Conservation (phyloP, 2,113 vertebrate genomes). For the Microtus montanus region DNA sequence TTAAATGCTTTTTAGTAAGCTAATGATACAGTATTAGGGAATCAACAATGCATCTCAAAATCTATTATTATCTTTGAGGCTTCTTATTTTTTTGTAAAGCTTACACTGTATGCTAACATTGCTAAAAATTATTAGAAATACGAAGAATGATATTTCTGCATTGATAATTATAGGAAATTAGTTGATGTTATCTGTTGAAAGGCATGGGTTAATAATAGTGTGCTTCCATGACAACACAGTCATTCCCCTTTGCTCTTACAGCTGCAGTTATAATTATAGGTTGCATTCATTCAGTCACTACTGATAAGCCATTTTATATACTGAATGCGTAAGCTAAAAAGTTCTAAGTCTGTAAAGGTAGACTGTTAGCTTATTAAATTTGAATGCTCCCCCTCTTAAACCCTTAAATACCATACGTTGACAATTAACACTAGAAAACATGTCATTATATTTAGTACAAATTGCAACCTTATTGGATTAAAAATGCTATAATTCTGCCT, state of each 20-base stretch:
- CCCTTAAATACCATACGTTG: constrained; percentile 13
- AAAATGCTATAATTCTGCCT: background rate
- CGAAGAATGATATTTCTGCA: background rate
- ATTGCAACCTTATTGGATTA: background rate
- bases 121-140: constrained; percentile 20
- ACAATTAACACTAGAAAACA: constrained; percentile 32
- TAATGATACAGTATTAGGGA: background rate
- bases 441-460: background rate
- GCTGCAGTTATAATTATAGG: constrained; percentile 42
- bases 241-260: background rate
- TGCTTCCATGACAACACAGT: constrained; percentile 43
- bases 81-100: background rate
- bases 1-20: background rate
- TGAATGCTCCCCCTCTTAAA: constrained; percentile 24
- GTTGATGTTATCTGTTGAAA: constrained; percentile 58
- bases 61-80: background rate
- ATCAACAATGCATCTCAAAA: background rate
- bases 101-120: background rate
- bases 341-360: constrained; percentile 25
- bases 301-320: constrained; percentile 45
- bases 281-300: constrained; percentile 47
- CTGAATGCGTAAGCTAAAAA: constrained; percentile 27
- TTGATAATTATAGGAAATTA: constrained; percentile 44
- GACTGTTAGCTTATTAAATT: constrained; percentile 13
- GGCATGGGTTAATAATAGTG: constrained; percentile 27